phyloP scores from a whole-genome alignment of 2,888 invertebrate genomes.

The Zaprionus lineosus region DNA sequence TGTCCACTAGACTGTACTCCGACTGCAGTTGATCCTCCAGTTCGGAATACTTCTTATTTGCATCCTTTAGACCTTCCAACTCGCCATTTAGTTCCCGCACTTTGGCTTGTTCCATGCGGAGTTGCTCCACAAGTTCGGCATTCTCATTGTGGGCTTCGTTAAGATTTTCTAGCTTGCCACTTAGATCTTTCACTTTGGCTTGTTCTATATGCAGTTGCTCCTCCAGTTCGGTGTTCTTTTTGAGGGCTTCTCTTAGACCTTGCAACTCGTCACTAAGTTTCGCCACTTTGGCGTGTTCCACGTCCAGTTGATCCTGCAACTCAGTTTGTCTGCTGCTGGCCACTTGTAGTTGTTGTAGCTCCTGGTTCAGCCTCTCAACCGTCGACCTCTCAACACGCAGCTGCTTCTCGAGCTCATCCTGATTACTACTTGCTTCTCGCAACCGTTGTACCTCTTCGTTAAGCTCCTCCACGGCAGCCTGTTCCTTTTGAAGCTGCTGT shows the following conservation, averaged over 20 bases:
- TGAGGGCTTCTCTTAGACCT: not conserved
- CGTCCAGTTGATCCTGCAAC: no score
- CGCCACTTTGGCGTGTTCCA: no score
- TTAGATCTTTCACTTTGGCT: no score
- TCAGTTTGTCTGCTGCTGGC: not conserved
- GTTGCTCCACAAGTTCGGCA: no score
- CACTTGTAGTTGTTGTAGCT: constrained; percentile 15
- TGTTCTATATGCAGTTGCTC: constrained; percentile 21
- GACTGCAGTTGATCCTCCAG: constrained; percentile 25
- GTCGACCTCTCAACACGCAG: constrained; percentile 4
- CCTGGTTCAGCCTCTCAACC: constrained; percentile 23
- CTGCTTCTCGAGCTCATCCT: constrained; percentile 24
- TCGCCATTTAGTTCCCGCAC: no score
- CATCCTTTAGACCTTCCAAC: no score
- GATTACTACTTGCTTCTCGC: constrained; percentile 11
- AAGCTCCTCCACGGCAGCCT: constrained; percentile 12
- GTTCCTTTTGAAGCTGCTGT: constrained; percentile 13
- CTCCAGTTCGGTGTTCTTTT: not conserved
- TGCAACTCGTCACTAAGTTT: constrained; percentile 26
- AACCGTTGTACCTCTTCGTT: constrained; percentile 22
- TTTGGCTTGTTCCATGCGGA: no score
- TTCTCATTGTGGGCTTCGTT: not conserved
- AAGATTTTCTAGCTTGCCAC: constrained; percentile 18
- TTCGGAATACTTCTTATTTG: no score
- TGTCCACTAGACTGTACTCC: no score